Percentiles rank a stretch among this genome's conserved stretches.
phyloP scores from a whole-genome alignment of 1,140 invertebrate genomes.

The Aphelinus certus region DNA sequence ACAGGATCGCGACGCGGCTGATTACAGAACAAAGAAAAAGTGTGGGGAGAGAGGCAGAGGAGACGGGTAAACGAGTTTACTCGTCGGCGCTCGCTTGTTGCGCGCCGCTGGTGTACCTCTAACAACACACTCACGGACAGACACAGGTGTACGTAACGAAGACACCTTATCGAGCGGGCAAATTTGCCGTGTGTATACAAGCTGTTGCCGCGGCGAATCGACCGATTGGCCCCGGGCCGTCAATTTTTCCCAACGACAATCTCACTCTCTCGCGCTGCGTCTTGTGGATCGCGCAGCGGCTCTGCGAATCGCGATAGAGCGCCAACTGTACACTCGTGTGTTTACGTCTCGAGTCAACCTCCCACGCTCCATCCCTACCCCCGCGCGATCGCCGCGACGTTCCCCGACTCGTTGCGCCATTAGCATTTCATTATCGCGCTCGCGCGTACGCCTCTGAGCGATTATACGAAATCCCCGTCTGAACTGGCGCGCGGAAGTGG shows the following conservation, averaged over 20 bases:
- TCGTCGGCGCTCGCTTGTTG: neutral
- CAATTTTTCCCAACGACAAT: slow-evolving; percentile 20
- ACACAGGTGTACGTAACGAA: slow-evolving; percentile 1
- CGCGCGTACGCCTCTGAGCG: no score
- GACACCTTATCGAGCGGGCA: slow-evolving; percentile 20
- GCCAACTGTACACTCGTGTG: no score
- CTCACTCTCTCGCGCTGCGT: neutral
- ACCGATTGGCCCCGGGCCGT: neutral
- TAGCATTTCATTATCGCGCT: no score
- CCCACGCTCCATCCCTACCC: no score
- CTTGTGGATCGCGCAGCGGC: no score
- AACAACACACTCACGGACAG: no score
- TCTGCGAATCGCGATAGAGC: no score
- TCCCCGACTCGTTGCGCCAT: neutral
- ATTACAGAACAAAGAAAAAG: slow-evolving; percentile 25
- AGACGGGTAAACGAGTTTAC: slow-evolving; percentile 21
- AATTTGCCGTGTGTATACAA: slow-evolving; percentile 17
- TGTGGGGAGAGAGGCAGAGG: neutral
- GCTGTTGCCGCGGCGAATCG: slow-evolving; percentile 13
- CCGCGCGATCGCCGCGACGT: no score
- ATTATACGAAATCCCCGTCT: no score
- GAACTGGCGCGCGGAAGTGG: no score
- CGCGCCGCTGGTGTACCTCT: neutral
- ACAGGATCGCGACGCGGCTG: neutral
- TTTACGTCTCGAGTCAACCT: no score